Evolutionary conservation across 2,797 vertebrate genomes (phyloP).

Genomic region (Ctenopoma kingsleyae): DNA sequence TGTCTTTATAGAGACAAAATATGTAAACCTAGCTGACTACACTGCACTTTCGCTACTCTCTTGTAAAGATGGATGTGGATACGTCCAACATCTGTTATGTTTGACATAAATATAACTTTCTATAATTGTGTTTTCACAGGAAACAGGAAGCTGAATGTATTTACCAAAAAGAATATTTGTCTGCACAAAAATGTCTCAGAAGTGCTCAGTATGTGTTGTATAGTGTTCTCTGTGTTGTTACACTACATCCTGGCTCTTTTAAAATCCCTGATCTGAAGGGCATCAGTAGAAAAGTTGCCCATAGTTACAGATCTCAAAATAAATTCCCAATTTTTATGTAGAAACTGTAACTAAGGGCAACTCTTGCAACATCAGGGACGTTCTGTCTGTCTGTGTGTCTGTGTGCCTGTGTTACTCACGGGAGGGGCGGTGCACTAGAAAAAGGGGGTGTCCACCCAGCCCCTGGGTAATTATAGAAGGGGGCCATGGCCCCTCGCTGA

Average conservation of each 20-base stretch:
- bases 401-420: conserved; percentile 89
- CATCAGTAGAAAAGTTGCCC: conserved; percentile 33
- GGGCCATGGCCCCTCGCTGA: conserved; percentile 87
- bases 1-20: conserved; percentile 35
- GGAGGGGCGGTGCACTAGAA: conserved; percentile 89
- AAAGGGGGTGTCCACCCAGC: conserved; percentile 89
- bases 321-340: conserved; percentile 34
- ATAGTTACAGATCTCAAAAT: conserved; percentile 41
- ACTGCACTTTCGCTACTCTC: conserved; percentile 29
- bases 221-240: conserved; percentile 18
- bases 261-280: conserved; percentile 33
- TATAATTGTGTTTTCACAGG: conserved; percentile 14
- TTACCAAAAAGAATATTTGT: conserved; percentile 39
- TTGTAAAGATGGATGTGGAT: conserved; percentile 20
- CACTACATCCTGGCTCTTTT: conserved; percentile 28
- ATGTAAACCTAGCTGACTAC: conserved; percentile 40
- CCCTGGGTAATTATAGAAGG: conserved; percentile 91
- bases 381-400: conserved; percentile 85
- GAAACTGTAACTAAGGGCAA: conserved; percentile 44
- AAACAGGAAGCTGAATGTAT: conserved; percentile 11
- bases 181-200: conserved; percentile 17
- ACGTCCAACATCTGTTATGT: conserved; percentile 22
- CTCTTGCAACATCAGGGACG: conserved; percentile 35
- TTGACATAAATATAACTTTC: conserved; percentile 10
- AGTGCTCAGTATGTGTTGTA: conserved; percentile 38